These are phyloP conservation scores for Plebejus argus DNA, from an alignment of 2,888 invertebrate genomes.

Conservation along the genomic window DNA sequence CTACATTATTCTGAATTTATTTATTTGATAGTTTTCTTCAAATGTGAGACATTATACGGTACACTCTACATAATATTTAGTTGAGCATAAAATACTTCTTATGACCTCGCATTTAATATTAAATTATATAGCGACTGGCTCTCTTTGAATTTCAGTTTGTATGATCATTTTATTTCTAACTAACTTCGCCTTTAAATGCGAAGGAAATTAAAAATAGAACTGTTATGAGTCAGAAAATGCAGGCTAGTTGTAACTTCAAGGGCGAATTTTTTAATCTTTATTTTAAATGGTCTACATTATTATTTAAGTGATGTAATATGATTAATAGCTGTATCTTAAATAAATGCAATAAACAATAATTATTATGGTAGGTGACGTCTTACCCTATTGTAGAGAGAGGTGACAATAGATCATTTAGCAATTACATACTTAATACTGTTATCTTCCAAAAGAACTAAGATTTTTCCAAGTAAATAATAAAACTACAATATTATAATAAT, in stretches of 20 bases:
- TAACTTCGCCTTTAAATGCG: neutral
- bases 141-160: neutral
- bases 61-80: neutral
- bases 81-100: neutral
- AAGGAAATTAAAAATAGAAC: neutral
- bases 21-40: too few species aligned
- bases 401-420: neutral
- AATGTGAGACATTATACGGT: neutral
- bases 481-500: neutral
- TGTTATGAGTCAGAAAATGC: neutral
- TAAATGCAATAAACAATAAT: too few species aligned
- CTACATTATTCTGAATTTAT: too few species aligned
- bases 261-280: neutral
- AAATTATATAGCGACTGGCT: neutral
- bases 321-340: too few species aligned
- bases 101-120: neutral
- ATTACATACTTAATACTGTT: neutral
- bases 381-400: too few species aligned
- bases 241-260: neutral
- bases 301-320: too few species aligned
- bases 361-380: too few species aligned
- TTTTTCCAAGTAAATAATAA: neutral
- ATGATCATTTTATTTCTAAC: neutral
- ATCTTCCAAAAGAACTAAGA: neutral
- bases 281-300: neutral